Evolutionary conservation across 2,113 vertebrate species (phyloP).

Genomic region (Xiphorhynchus elegans): DNA sequence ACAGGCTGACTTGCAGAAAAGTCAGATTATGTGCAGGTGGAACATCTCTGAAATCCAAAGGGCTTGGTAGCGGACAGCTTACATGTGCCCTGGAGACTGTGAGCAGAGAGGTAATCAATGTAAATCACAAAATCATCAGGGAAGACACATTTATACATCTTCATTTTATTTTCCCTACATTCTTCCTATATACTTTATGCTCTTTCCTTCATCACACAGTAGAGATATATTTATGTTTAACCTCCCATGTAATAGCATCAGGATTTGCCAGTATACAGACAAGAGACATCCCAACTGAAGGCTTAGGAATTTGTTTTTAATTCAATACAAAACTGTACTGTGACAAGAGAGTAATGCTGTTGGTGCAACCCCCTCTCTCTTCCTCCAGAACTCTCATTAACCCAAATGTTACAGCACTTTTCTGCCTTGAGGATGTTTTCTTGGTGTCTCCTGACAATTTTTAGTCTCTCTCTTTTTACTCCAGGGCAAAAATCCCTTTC

Average conservation of each 20-base stretch:
- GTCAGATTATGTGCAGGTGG: neutral
- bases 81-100: neutral
- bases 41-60: neutral
- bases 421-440: neutral
- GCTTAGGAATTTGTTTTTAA: neutral
- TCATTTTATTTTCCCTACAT: neutral
- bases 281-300: neutral
- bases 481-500: neutral
- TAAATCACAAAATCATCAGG: neutral
- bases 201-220: neutral
- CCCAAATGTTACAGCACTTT: neutral
- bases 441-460: neutral
- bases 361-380: neutral
- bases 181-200: neutral
- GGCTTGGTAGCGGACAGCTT: neutral
- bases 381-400: neutral
- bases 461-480: neutral
- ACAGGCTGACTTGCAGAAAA: neutral
- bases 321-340: neutral
- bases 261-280: neutral
- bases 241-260: neutral
- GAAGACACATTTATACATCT: neutral
- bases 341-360: neutral
- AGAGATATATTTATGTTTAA: neutral
- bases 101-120: neutral